A percentile compares a stretch with the other conserved stretches of the same genome.
Conservation (phyloP, 2,113 vertebrate genomes). For the Grallaria varia region DNA sequence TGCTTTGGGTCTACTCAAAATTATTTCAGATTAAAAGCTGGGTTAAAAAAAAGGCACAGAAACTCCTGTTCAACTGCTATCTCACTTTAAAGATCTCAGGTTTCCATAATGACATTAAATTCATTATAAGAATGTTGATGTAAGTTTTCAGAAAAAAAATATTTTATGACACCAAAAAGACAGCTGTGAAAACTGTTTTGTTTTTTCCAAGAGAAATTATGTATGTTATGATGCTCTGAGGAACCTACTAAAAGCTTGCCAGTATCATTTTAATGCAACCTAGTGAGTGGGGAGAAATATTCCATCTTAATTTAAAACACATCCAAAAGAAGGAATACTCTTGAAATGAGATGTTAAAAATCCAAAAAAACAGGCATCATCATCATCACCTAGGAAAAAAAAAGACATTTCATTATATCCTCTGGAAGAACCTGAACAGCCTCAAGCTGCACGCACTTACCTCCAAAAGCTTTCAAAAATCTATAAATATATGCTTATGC, state of each 20-base stretch:
- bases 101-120: slow-evolving; percentile 74
- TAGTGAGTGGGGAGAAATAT: slow-evolving; percentile 54
- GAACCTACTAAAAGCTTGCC: slow-evolving; percentile 50
- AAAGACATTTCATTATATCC: slow-evolving; percentile 63
- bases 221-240: slow-evolving; percentile 46
- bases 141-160: slow-evolving; percentile 42
- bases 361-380: slow-evolving; percentile 41
- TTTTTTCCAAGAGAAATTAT: slow-evolving; percentile 27
- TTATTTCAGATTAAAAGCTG: slow-evolving; percentile 36
- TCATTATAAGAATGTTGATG: neutral
- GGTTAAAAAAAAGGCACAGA: neutral
- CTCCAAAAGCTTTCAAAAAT: slow-evolving; percentile 56
- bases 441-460: slow-evolving; percentile 62
- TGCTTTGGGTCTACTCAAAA: slow-evolving; percentile 39
- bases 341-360: slow-evolving; percentile 62
- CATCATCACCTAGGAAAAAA: slow-evolving; percentile 64
- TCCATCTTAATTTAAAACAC: slow-evolving; percentile 42
- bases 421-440: slow-evolving; percentile 64
- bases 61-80: slow-evolving; percentile 33
- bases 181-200: slow-evolving; percentile 37
- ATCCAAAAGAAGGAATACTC: slow-evolving; percentile 58
- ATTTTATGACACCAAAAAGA: slow-evolving; percentile 31
- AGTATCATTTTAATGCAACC: slow-evolving; percentile 47
- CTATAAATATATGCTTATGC: slow-evolving; percentile 23
- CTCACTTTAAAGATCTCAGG: slow-evolving; percentile 53